Base-by-base conservation (phyloP, 2,113 vertebrate genomes). In the Sylvia atricapilla region DNA sequence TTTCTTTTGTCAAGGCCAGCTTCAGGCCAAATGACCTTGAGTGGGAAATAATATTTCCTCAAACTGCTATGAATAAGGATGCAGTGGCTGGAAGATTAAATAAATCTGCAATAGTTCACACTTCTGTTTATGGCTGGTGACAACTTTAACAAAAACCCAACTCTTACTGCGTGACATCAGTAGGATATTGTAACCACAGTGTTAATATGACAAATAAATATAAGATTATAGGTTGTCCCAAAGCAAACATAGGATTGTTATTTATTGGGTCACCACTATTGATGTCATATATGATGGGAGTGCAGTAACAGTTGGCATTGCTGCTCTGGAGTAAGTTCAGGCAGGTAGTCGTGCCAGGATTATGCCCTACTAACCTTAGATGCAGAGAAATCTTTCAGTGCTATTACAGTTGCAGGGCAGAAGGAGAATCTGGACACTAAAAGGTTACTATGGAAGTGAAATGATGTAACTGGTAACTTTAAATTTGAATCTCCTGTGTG, bases 61-160 rank as follows among this genome's bases (percentile, higher is more conserved):
- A 83, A 28, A 89, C 52, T 87, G 24, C 56, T 86, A 22, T 59
- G 43, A 85, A 37, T 83, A 53, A 75, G 67, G 67, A 67, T 63
- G 49, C 67, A 55, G 39, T 49, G 49, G 28, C 85, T 94, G 53
- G 77, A 81, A 91, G 77, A 77, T 94, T 78, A 97, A 95, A 95
- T 87, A 90, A 93, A 87, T 58, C 63, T 93, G 31, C 39, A 88
- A 3, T 52, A 68, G 59, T 72, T 96, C 39, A 78, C 55, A 50
- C 31, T 96, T 93, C 56, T 94, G 43, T 94, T 95, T 95, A 88
- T 84, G 89, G 31, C 82, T 89, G 49, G 62, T 96, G 91, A 85
- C 80, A 96, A 92, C 74, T 67, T 83, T 60, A 88, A 81, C 55
- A 86, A 83, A 89, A 69, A 18, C 89, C 50, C 82, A 63, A 30